Percentiles rank a stretch among this genome's conserved stretches.
Evolutionary conservation across 2,888 invertebrate genomes (phyloP).

Genomic region (Stomorhina lunata): DNA sequence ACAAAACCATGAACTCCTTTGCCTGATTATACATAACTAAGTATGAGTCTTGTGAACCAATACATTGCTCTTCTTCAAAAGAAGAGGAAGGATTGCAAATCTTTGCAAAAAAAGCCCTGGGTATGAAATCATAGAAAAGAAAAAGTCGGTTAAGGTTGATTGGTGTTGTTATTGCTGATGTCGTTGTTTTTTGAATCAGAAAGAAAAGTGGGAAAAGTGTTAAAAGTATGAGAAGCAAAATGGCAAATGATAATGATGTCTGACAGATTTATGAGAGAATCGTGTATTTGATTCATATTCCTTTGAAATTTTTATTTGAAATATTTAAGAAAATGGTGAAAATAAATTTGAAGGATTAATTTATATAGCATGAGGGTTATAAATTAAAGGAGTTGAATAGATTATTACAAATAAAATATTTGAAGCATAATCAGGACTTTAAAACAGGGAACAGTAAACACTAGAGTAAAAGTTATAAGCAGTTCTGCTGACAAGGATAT

Average conservation of each 20-base stretch:
- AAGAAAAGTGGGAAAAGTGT: not conserved
- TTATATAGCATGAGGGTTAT: not conserved
- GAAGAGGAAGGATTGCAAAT: not conserved
- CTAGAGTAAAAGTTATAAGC: no score
- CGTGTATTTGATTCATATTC: conserved; percentile 19
- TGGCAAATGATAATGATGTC: conserved; percentile 47
- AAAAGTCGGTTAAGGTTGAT: conserved; percentile 62
- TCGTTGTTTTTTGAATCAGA: not conserved
- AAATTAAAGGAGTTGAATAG: not conserved
- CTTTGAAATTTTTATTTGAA: not conserved
- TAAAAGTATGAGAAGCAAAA: conserved; percentile 24
- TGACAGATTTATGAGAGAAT: conserved; percentile 51
- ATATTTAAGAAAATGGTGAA: not conserved
- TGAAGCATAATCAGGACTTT: no score
- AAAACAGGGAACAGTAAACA: no score
- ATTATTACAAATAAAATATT: not conserved
- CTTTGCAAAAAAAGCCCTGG: not conserved
- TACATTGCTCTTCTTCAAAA: conserved; percentile 29
- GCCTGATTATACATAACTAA: no score
- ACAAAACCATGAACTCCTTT: conserved; percentile 11
- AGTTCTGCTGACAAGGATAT: no score
- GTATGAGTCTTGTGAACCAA: not conserved
- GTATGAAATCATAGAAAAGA: not conserved
- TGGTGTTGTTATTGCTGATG: conserved; percentile 29
- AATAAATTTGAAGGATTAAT: not conserved